Conservation (phyloP, 2,113 vertebrate species). For the Lasiurus borealis region DNA sequence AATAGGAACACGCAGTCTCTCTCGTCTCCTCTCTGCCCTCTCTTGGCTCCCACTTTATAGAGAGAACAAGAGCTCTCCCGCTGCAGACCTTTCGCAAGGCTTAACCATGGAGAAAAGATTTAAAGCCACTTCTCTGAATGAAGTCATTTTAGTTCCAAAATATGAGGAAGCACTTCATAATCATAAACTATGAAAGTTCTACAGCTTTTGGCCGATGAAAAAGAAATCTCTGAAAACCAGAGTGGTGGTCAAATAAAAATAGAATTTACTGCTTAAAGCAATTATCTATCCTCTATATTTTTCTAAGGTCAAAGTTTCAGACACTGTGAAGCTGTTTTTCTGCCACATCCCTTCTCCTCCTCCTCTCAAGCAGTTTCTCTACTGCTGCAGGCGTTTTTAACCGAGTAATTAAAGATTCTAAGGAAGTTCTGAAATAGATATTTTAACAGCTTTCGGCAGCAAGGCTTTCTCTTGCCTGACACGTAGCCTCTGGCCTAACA, state of each 20-base stretch:
- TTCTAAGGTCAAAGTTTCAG: conserved; percentile 12
- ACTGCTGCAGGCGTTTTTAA: not conserved
- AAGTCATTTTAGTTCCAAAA: conserved; percentile 26
- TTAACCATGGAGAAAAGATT: conserved; percentile 8
- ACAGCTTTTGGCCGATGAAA: not conserved
- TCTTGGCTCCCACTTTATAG: not conserved
- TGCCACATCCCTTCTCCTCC: not conserved
- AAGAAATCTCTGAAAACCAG: conserved; percentile 24
- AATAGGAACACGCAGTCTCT: not conserved
- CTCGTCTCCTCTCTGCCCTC: not conserved
- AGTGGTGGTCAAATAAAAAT: not conserved
- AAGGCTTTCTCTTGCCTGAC: not conserved
- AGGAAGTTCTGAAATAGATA: not conserved
- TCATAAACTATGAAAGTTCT: not conserved
- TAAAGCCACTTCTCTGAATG: not conserved
- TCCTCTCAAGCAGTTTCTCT: not conserved
- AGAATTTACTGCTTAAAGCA: not conserved
- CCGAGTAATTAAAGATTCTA: conserved; percentile 32
- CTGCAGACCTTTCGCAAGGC: not conserved
- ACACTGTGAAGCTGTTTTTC: not conserved
- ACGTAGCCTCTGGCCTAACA: not conserved
- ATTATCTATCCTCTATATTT: not conserved
- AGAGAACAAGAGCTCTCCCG: not conserved
- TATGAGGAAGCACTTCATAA: not conserved
- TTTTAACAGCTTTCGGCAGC: conserved; percentile 33